Evolutionary conservation across 2,113 vertebrate species (phyloP).

Genomic region (Cynopterus brachyotis): DNA sequence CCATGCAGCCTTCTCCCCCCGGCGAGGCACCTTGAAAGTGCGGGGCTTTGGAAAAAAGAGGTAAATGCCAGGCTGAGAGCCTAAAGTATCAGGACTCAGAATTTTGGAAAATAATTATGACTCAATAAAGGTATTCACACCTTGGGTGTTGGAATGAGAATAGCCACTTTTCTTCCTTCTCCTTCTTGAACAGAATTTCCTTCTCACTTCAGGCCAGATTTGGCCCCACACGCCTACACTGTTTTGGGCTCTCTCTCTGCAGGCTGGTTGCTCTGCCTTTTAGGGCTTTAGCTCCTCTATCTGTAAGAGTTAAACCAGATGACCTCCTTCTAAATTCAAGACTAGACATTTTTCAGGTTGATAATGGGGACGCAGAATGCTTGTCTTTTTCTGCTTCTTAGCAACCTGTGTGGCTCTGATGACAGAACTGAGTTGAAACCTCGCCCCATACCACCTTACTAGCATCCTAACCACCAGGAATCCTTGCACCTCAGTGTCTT

Average conservation of each 20-base stretch:
- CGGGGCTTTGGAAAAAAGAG: background rate
- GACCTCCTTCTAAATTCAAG: background rate
- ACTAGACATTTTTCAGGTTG: background rate
- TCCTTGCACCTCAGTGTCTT: background rate
- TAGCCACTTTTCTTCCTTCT: background rate
- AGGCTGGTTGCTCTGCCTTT: background rate
- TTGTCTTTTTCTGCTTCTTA: background rate
- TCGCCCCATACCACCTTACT: background rate
- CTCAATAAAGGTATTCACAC: slow-evolving; percentile 44
- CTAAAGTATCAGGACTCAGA: background rate
- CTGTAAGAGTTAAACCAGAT: background rate
- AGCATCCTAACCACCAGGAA: background rate
- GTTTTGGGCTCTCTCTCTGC: background rate
- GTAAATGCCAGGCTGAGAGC: background rate
- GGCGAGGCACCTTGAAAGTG: background rate
- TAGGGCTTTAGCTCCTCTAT: background rate
- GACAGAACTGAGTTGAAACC: background rate
- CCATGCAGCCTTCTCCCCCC: background rate
- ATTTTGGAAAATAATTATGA: slow-evolving; percentile 10
- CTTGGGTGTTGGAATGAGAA: background rate
- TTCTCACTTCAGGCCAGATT: background rate
- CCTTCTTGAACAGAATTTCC: background rate
- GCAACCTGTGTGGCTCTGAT: background rate
- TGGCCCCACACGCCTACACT: background rate
- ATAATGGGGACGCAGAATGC: background rate